Percentiles rank a stretch among this genome's conserved stretches.
These are phyloP conservation scores for Cyrtonyx montezumae DNA, from an alignment of 2,113 vertebrate species.

Conservation along the genomic window DNA sequence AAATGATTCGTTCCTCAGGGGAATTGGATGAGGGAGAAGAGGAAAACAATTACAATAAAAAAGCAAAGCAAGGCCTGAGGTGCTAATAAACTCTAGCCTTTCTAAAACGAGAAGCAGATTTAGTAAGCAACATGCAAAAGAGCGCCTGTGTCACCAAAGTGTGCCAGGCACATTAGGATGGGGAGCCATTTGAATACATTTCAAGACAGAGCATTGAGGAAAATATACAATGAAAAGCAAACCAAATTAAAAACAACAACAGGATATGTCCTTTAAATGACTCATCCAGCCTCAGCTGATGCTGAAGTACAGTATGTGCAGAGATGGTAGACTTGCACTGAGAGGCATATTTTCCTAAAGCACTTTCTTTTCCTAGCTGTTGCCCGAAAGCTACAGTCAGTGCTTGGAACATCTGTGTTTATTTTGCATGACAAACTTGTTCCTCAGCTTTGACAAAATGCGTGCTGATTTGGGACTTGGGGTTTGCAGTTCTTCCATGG, in stretches of 20 bases:
- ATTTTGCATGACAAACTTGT: conserved; percentile 79
- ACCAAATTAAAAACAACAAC: background rate
- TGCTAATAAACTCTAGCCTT: background rate
- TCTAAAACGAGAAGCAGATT: background rate
- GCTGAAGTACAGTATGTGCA: background rate
- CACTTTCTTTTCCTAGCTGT: conserved; percentile 15
- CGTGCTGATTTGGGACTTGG: conserved; percentile 61
- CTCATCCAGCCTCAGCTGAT: background rate
- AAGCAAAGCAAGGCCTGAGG: background rate
- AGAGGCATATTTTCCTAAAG: conserved; percentile 16
- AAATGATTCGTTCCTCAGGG: background rate
- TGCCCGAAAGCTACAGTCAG: conserved; percentile 32
- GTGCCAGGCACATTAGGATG: background rate
- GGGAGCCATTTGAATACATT: background rate
- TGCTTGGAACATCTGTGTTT: conserved; percentile 81
- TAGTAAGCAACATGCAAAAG: background rate
- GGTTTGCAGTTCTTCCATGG: conserved; percentile 57
- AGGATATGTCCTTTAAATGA: background rate
- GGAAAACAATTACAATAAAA: conserved; percentile 18
- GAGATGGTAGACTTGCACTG: background rate
- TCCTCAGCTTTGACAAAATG: conserved; percentile 71
- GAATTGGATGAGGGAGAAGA: background rate
- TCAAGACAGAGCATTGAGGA: background rate
- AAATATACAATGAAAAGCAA: background rate
- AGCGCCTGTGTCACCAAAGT: background rate